Base-by-base conservation (phyloP, 1,140 invertebrate species). In the Drosophila repleta region DNA sequence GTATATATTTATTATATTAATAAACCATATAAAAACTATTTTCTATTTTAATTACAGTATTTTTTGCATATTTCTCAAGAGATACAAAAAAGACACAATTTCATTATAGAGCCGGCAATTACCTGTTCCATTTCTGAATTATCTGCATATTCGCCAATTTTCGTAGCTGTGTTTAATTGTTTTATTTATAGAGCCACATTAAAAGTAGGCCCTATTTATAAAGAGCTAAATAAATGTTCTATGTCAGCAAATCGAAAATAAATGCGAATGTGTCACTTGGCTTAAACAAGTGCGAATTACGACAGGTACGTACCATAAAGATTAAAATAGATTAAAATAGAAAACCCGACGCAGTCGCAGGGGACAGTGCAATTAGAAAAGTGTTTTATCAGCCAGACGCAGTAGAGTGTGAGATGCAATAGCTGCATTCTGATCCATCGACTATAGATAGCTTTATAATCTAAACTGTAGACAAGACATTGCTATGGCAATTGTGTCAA, bases 311-410 rank as follows among this genome's bases (percentile, higher is more conserved):
- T 43, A 43, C 65, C 56, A 71, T 71, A 75, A 78, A 78, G 78
- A 78, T 87, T 87, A 78, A 85, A 85, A 82, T 78, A 78, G 78
- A 78, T 87, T 87, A 78, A 85, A 85, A 82, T 78, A 82, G 74
- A 87, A 77, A 67, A 67, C 51, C 52, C 35, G 45, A 4, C 29
- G 41, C 8, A 48, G 29, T 43, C 57, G 62, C 21, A 11, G 32
- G 11, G 11, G 32, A 2, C 35, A 37, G 45, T 60, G 49, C 15
- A 49, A 58, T 29, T 51, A 37, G 41, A 37, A 55, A 64, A 46
- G 20, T 37, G 15, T 52, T 56, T 60, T 67, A 61, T 67, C 37
- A 43, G 43, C 26, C 24, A 35, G 21, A 18, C 32, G 24, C n/a
- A 58, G 3, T 32, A 53, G 17, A 53, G 8, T 24, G 20, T 13